These are phyloP conservation scores for Chelonia mydas DNA, from an alignment of 2,797 vertebrate genomes.

Conservation along the genomic window DNA sequence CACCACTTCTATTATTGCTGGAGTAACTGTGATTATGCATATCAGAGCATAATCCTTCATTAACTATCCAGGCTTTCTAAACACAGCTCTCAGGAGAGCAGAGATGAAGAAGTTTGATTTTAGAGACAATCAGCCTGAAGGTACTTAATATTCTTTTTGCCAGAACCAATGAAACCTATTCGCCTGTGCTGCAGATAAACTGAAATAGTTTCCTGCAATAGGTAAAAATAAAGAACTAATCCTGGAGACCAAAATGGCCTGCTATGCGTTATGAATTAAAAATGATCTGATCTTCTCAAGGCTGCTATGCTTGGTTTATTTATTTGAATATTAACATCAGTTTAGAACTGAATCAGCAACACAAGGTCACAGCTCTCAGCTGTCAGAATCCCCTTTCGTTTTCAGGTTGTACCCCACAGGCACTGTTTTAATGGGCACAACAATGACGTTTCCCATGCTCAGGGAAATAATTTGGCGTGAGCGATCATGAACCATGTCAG, in stretches of 20 bases:
- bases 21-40: not conserved
- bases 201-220: not conserved
- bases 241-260: not conserved
- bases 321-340: slow-evolving; percentile 48
- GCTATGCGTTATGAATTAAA: slow-evolving; percentile 38
- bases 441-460: slow-evolving; percentile 6
- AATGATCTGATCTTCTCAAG: slow-evolving; percentile 26
- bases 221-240: accelerated
- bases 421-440: slow-evolving; percentile 60
- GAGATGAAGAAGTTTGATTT: slow-evolving; percentile 17
- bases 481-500: slow-evolving; percentile 18
- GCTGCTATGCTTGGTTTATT: not conserved
- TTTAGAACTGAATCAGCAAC: slow-evolving; percentile 58
- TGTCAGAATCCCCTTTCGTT: slow-evolving; percentile 44
- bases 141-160: slow-evolving; percentile 23
- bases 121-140: slow-evolving; percentile 8
- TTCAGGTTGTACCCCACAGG: slow-evolving; percentile 32
- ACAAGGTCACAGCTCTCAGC: slow-evolving; percentile 45
- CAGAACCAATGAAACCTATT: not conserved
- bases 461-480: slow-evolving; percentile 3
- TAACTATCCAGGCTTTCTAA: slow-evolving; percentile 32
- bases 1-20: not conserved
- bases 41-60: slow-evolving; percentile 20
- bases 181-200: slow-evolving; percentile 8
- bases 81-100: not conserved